Base-by-base conservation (phyloP, 1,140 invertebrate genomes). In the Thrips palmi region DNA sequence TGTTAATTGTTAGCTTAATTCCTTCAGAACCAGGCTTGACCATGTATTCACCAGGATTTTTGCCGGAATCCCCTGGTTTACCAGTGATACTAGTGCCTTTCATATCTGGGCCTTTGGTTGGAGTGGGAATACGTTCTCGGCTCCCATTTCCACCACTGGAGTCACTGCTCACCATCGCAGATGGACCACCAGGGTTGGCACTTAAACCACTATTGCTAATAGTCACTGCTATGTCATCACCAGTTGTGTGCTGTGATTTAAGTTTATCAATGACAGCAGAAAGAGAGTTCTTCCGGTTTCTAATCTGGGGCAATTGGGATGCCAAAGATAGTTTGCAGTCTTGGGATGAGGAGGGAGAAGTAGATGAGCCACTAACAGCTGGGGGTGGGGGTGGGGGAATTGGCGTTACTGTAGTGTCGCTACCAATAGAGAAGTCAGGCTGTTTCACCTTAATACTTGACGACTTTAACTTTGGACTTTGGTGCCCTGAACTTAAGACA, bases 1-100 rank as follows among this genome's bases (percentile, higher is more conserved):
- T 88, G 49, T 86, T 88, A 6, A 88, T 84, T 0, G 82, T 89
- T 8, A 89, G 70, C 53, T 87, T 89, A 56, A 88, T 80, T 1
- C 82, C 83, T 49, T 84, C 82, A 1, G 72, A 75, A 45, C 78
- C 82, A 22, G 73, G 74, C 48, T 85, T 85, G 0, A 85, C 76
- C 70, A 83, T 84, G 47, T 87, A 89, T 47, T 87, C 83, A 1
- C 71, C 70, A 2, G 63, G 57, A 50, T 75, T 79, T 57, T 82
- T 82, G 32, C 57, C 63, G 37, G 73, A 71, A 8, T 60, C 61
- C 1, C 64, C 51, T 45, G 67, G 69, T 33, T 65, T 65, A 18
- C 56, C 56, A 19, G 58, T 51, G 25, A 55, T 47, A 45, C 47
- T 50, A 40, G 54, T 54, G 11, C 41, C 35, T 25, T 45, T 41